Conservation (phyloP, 2,888 invertebrate genomes). For the Lamproptera curius region DNA sequence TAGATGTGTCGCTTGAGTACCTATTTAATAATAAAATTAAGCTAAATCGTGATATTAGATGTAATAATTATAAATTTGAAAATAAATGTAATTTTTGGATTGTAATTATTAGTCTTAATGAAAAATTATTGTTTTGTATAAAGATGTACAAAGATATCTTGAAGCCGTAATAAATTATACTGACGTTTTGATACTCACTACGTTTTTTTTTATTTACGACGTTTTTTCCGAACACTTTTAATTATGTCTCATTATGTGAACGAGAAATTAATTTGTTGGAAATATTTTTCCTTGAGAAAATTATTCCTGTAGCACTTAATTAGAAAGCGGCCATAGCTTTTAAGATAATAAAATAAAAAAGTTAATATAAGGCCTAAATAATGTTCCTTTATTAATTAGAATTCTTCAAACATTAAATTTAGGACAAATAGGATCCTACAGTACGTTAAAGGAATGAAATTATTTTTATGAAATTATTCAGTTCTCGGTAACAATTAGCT, state of each 20-base stretch:
- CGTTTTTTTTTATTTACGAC: conserved; percentile 50
- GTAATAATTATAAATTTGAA: conserved; percentile 73
- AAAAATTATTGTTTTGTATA: conserved; percentile 77
- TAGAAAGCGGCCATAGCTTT: conserved; percentile 6
- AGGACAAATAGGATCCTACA: too few relatives aligned
- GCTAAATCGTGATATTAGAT: conserved; percentile 78
- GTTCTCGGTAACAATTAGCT: too few relatives aligned
- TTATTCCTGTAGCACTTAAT: conserved; percentile 12
- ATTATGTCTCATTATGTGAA: conserved; percentile 15
- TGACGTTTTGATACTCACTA: conserved; percentile 75
- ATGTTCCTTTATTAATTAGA: too few relatives aligned
- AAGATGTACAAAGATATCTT: conserved; percentile 75
- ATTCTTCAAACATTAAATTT: too few relatives aligned
- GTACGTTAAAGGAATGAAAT: too few relatives aligned
- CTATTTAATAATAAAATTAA: conserved; percentile 64
- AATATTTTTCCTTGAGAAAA: conserved; percentile 18
- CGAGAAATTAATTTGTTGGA: conserved; percentile 14
- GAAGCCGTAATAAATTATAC: conserved; percentile 75
- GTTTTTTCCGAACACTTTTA: conserved; percentile 13
- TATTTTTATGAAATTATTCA: too few relatives aligned
- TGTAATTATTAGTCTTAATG: conserved; percentile 75
- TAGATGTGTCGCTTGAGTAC: conserved; percentile 66
- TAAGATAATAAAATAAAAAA: neutral
- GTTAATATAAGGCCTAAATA: too few relatives aligned
- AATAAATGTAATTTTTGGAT: conserved; percentile 76